Evolutionary conservation across 1,140 invertebrate species (phyloP), one percentile per base, ranked within the genome.

Genomic region (Ceratina australensis): DNA sequence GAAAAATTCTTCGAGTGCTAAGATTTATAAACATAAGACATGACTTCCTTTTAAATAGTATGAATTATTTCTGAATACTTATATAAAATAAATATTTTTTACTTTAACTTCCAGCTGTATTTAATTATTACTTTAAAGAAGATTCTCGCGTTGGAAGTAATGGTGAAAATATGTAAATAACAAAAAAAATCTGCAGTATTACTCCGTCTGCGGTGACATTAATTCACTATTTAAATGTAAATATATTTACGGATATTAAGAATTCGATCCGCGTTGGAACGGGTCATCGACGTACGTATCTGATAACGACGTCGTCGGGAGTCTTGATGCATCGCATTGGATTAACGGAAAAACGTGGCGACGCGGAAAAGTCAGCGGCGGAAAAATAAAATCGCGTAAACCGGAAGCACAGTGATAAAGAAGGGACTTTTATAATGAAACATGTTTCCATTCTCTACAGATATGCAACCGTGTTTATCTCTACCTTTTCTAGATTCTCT

Each of bases 141-240:
- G 33, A 42, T 42, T 42, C 8, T 10, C 33, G 33, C 3, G 33
- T 42, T 42, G 5, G 33, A 10, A 42, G 33, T 42, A 42, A 42
- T 42, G 33, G 10, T 10, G 10, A 42, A 42, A 42, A 42, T 42
- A 42, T 24, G 10, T 20, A 59, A 13, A 26, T 10, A 3, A 0
- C 4, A 4, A 59, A 26, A 59, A 26, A 26, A 3, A 59, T 12
- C 13, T 49, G n/a, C 4, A 20, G 8, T 33, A 15, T 64, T 50
- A 54, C 12, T 26, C 13, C 10, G 1, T 10, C 20, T 20, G 4
- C 16, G 10, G 8, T 42, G 50, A 66, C 60, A 47, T 76, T 76
- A 69, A 76, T 76, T 60, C 3, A 18, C 56, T 33, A 76, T 76
- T 69, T 76, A 42, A 47, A 76, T 76, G 73, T 60, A 76, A 76